These are phyloP conservation scores for Adoxophyes honmai DNA, from an alignment of 1,140 invertebrate genomes.

Conservation along the genomic window DNA sequence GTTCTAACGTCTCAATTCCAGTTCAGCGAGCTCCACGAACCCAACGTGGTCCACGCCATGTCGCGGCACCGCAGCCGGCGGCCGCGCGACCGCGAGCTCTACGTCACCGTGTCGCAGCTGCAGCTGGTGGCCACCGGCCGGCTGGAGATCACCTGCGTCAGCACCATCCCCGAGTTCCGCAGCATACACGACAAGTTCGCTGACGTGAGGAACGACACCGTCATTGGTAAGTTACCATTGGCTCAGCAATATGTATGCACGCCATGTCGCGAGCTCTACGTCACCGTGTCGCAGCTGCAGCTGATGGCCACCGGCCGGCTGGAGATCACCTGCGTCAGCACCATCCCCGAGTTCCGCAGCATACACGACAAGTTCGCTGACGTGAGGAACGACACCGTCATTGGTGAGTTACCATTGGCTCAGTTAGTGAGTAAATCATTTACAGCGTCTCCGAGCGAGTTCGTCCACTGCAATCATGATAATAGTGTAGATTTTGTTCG, in stretches of 20 bases:
- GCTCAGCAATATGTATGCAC: too few species aligned
- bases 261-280: conserved; percentile 54
- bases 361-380: conserved; percentile 72
- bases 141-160: conserved; percentile 81
- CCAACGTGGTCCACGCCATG: conserved; percentile 37
- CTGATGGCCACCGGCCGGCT: conserved; percentile 78
- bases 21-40: conserved; percentile 28
- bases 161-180: conserved; percentile 80
- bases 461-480: too few species aligned
- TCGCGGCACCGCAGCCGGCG: conserved; percentile 48
- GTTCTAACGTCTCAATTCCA: too few species aligned
- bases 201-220: conserved; percentile 67
- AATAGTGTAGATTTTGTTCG: too few species aligned
- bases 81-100: conserved; percentile 48
- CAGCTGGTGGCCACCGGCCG: conserved; percentile 79
- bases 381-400: conserved; percentile 65
- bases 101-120: conserved; percentile 77
- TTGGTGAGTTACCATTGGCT: too few species aligned
- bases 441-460: too few species aligned
- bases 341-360: conserved; percentile 79
- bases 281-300: conserved; percentile 33
- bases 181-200: conserved; percentile 71
- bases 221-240: conserved; percentile 62
- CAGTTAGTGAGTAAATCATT: too few species aligned
- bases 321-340: conserved; percentile 81